Evolutionary conservation across 2,888 invertebrate genomes (phyloP).

Genomic region (Cheilosia pagana): DNA sequence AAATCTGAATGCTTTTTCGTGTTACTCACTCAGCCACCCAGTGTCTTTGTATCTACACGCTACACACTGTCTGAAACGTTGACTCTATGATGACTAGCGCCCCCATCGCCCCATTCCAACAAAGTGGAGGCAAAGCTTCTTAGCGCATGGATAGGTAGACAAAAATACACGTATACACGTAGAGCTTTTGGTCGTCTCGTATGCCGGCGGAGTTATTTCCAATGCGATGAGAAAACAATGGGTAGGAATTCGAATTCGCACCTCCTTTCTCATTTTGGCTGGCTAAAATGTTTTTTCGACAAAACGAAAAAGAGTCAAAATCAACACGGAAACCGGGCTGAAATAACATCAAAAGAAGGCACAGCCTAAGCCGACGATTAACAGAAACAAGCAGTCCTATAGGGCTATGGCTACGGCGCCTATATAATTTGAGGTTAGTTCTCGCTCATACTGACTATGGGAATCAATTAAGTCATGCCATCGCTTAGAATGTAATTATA

Average conservation of each 20-base stretch:
- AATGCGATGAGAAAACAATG: slow-evolving; percentile 9
- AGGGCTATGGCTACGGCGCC: too few species aligned
- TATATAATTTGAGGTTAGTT: background rate
- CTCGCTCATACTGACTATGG: background rate
- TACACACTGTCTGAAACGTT: slow-evolving; percentile 8
- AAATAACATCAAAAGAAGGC: background rate
- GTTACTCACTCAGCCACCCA: slow-evolving; percentile 20
- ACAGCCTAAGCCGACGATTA: background rate
- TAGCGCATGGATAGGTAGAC: slow-evolving; percentile 26
- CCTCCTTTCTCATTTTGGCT: background rate
- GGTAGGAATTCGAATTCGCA: background rate
- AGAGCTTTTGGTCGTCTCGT: slow-evolving; percentile 15
- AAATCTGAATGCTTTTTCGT: slow-evolving; percentile 45
- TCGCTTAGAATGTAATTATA: slow-evolving; percentile 1
- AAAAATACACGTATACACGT: slow-evolving; percentile 19
- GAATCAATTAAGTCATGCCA: slow-evolving; percentile 17
- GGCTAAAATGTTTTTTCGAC: background rate
- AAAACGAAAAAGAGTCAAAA: background rate
- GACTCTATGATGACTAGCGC: background rate
- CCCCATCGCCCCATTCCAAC: background rate
- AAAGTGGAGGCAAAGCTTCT: slow-evolving; percentile 43
- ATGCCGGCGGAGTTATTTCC: slow-evolving; percentile 34
- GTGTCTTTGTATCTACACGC: background rate
- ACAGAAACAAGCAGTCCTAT: background rate
- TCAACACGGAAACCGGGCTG: background rate